Evolutionary conservation across 2,888 invertebrate genomes (phyloP).

Genomic region (Tetramorium bicarinatum): DNA sequence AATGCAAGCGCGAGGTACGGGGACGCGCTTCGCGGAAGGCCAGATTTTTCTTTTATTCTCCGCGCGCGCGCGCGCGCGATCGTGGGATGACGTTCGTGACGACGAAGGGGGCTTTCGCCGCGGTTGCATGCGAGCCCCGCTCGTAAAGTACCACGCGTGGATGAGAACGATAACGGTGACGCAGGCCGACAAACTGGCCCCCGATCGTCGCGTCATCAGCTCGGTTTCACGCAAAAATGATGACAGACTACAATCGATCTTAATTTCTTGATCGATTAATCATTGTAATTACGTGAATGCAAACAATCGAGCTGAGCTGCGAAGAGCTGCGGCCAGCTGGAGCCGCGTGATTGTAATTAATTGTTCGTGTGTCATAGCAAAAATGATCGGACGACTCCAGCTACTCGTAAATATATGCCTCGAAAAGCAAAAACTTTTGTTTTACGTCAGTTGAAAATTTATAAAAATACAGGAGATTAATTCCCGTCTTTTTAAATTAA

Average conservation of each 20-base stretch:
- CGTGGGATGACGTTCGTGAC: slow-evolving; percentile 23
- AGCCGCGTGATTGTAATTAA: background rate
- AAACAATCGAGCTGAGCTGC: background rate
- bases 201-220: background rate
- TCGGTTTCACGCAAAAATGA: too few relatives aligned
- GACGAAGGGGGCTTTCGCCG: slow-evolving; percentile 5
- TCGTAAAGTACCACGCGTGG: slow-evolving; percentile 4
- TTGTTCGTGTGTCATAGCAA: background rate
- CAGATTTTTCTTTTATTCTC: slow-evolving; percentile 28
- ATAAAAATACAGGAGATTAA: background rate
- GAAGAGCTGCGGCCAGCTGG: background rate
- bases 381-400: background rate
- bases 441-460: background rate
- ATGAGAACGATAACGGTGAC: background rate
- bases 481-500: background rate
- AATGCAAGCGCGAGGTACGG: slow-evolving; percentile 36
- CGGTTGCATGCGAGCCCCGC: background rate
- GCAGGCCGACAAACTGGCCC: background rate
- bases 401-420: background rate
- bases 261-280: background rate
- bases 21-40: slow-evolving; percentile 34
- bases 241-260: background rate
- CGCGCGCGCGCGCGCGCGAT: background rate
- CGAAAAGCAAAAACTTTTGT: background rate
- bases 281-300: background rate